Conservation (phyloP, 2,113 vertebrate genomes). For the Nicator chloris region DNA sequence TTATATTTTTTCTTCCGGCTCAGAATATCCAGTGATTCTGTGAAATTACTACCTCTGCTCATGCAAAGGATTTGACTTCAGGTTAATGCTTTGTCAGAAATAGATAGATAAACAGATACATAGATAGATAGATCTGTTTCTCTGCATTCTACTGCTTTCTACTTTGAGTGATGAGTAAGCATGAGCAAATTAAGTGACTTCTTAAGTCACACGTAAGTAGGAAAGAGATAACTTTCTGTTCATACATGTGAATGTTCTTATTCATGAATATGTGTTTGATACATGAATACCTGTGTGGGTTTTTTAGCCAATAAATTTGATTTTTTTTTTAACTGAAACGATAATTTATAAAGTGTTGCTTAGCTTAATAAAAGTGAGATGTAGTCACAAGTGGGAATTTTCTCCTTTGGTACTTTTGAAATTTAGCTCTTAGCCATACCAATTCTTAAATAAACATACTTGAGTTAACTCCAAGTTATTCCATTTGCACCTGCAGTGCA, state of each 20-base stretch:
- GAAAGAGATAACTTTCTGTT: background rate
- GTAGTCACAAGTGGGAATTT: background rate
- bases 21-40: background rate
- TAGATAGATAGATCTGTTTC: background rate
- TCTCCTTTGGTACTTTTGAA: background rate
- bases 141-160: background rate
- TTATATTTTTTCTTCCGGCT: background rate
- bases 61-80: background rate
- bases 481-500: background rate
- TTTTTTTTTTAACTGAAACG: background rate
- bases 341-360: background rate
- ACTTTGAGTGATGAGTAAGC: background rate
- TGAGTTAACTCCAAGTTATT: background rate
- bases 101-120: too few species aligned
- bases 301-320: background rate
- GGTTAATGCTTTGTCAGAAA: background rate
- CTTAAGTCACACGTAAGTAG: background rate
- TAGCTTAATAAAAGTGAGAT: background rate
- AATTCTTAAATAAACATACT: background rate
- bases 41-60: background rate
- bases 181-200: background rate
- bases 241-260: background rate
- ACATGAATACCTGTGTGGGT: rapidly evolving
- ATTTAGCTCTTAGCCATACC: background rate
- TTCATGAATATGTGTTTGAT: background rate